A percentile compares a stretch with the other conserved stretches of the same genome.
phyloP scores from a whole-genome alignment of 2,888 invertebrate species.

The Hesperia comma region DNA sequence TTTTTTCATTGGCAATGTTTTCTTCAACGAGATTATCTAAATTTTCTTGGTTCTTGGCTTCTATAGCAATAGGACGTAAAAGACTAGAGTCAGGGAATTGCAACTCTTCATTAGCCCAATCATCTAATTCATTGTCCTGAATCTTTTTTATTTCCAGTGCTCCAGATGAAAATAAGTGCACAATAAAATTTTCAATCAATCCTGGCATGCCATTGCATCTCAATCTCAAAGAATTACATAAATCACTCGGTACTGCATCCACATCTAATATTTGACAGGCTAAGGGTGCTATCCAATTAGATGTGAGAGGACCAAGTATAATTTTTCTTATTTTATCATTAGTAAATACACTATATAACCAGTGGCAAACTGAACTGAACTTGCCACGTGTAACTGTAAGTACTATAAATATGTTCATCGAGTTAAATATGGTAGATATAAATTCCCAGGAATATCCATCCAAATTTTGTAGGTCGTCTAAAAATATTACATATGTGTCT shows the following conservation, averaged over 20 bases:
- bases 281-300: slow-evolving; percentile 72
- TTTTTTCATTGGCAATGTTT: slow-evolving; percentile 56
- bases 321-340: slow-evolving; percentile 70
- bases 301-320: slow-evolving; percentile 67
- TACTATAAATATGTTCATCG: slow-evolving; percentile 64
- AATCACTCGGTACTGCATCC: slow-evolving; percentile 78
- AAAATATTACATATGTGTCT: slow-evolving; percentile 64
- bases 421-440: slow-evolving; percentile 63
- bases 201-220: slow-evolving; percentile 82
- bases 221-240: slow-evolving; percentile 72
- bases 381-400: slow-evolving; percentile 68
- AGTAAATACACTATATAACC: slow-evolving; percentile 73
- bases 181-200: slow-evolving; percentile 78
- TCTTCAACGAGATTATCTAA: slow-evolving; percentile 60
- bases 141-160: slow-evolving; percentile 68
- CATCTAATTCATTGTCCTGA: slow-evolving; percentile 53
- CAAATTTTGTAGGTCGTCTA: slow-evolving; percentile 80
- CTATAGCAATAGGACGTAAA: slow-evolving; percentile 66
- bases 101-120: slow-evolving; percentile 57
- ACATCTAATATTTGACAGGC: slow-evolving; percentile 86
- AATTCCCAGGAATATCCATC: slow-evolving; percentile 76
- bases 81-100: slow-evolving; percentile 65
- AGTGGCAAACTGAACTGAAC: slow-evolving; percentile 63
- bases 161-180: slow-evolving; percentile 77
- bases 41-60: slow-evolving; percentile 57